phyloP scores from a whole-genome alignment of 2,888 invertebrate species.

The Acleris sparsana region DNA sequence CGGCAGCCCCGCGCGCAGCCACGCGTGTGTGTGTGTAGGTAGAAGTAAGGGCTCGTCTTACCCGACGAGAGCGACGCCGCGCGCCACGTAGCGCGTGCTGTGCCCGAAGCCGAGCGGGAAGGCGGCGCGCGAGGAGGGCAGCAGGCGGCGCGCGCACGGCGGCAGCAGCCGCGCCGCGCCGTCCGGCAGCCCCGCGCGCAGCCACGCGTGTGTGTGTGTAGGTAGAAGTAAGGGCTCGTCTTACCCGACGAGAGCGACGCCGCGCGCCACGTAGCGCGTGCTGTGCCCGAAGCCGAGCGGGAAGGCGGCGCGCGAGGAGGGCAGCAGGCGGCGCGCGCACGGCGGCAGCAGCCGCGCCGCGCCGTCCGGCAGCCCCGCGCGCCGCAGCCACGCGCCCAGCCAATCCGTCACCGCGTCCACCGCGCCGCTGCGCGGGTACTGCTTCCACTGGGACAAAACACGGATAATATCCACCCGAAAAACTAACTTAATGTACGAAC shows the following conservation, averaged over 20 bases:
- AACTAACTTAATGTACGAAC: no score
- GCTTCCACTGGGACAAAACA: conserved; percentile 80
- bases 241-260: conserved; percentile 94
- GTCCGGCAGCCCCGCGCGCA: no score
- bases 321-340: conserved; percentile 83
- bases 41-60: no score
- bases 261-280: conserved; percentile 90
- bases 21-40: no score
- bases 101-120: no score
- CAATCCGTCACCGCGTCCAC: conserved; percentile 83
- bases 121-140: no score
- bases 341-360: conserved; percentile 87
- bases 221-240: conserved; percentile 2
- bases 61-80: no score
- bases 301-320: conserved; percentile 91
- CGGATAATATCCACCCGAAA: no score
- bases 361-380: conserved; percentile 71
- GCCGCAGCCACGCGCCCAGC: conserved; percentile 69
- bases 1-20: no score
- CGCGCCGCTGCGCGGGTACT: conserved; percentile 78
- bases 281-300: conserved; percentile 97
- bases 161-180: no score
- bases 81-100: no score
- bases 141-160: no score
- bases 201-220: conserved; percentile 51